phyloP scores from a whole-genome alignment of 2,888 invertebrate genomes.

The Diachrysia chrysitis region DNA sequence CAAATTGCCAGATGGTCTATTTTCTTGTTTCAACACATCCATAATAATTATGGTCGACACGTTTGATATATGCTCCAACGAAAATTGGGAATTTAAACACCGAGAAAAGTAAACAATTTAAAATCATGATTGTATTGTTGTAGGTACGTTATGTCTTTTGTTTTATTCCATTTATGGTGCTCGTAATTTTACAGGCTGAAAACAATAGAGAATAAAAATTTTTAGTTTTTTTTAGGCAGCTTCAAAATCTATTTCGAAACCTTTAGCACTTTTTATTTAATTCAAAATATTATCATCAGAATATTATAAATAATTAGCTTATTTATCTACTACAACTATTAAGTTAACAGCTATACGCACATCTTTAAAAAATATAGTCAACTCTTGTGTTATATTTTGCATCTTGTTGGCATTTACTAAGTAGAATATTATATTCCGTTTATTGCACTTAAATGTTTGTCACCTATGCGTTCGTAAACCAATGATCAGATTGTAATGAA shows the following conservation, averaged over 20 bases:
- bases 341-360: too few species aligned
- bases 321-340: too few species aligned
- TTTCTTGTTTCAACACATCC: conserved; percentile 81
- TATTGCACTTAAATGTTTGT: conserved; percentile 3
- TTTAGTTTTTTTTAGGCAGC: neutral
- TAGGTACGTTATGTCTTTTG: conserved; percentile 35
- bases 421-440: too few species aligned
- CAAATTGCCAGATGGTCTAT: conserved; percentile 84
- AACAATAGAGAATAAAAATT: conserved; percentile 15
- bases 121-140: conserved; percentile 37
- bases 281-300: too few species aligned
- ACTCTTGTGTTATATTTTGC: neutral
- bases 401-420: neutral
- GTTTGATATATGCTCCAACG: conserved; percentile 74
- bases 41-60: conserved; percentile 79
- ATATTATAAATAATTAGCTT: too few species aligned
- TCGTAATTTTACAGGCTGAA: conserved; percentile 45
- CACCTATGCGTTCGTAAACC: too few species aligned
- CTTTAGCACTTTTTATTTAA: too few species aligned
- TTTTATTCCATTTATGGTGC: conserved; percentile 43
- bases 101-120: conserved; percentile 56
- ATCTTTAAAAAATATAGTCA: too few species aligned
- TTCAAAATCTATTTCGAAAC: too few species aligned
- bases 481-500: too few species aligned
- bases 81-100: conserved; percentile 71